phyloP scores from a whole-genome alignment of 2,888 invertebrate genomes.

The Agrotis clavis region DNA sequence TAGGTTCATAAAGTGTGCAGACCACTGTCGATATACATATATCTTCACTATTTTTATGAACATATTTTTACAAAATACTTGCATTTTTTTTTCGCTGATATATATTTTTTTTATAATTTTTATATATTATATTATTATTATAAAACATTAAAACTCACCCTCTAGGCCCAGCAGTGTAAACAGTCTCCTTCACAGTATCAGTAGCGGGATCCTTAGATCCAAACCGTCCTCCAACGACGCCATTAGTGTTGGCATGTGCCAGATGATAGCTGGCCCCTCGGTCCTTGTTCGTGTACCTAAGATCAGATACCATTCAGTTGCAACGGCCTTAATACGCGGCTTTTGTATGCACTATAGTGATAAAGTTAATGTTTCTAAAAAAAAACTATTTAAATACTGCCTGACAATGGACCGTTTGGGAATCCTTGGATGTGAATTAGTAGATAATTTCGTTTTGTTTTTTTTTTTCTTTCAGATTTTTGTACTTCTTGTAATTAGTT shows the following conservation, averaged over 20 bases:
- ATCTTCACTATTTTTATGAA: too few relatives aligned
- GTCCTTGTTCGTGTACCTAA: slow-evolving; percentile 92
- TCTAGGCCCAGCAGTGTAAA: slow-evolving; percentile 94
- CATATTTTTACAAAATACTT: too few relatives aligned
- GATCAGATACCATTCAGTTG: slow-evolving; percentile 63
- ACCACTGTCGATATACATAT: too few relatives aligned
- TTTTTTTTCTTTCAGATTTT: slow-evolving; percentile 10
- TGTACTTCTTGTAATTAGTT: neutral
- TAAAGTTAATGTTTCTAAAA: slow-evolving; percentile 38
- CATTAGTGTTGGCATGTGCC: slow-evolving; percentile 92
- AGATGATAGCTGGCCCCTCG: slow-evolving; percentile 94
- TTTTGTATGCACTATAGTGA: slow-evolving; percentile 48
- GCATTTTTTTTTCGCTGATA: too few relatives aligned
- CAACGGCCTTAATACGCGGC: slow-evolving; percentile 51
- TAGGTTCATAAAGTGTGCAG: too few relatives aligned
- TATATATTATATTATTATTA: too few relatives aligned
- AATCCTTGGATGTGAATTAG: slow-evolving; percentile 47
- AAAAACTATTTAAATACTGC: slow-evolving; percentile 46
- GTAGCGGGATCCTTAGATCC: slow-evolving; percentile 94
- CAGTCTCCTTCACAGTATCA: slow-evolving; percentile 93
- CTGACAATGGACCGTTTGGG: slow-evolving; percentile 54
- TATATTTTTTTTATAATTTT: too few relatives aligned
- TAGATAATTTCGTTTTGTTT: slow-evolving; percentile 38
- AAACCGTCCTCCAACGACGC: slow-evolving; percentile 93
- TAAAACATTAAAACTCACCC: slow-evolving; percentile 86